Conservation (phyloP, 1,140 invertebrate species). For the Pogonomyrmex barbatus region DNA sequence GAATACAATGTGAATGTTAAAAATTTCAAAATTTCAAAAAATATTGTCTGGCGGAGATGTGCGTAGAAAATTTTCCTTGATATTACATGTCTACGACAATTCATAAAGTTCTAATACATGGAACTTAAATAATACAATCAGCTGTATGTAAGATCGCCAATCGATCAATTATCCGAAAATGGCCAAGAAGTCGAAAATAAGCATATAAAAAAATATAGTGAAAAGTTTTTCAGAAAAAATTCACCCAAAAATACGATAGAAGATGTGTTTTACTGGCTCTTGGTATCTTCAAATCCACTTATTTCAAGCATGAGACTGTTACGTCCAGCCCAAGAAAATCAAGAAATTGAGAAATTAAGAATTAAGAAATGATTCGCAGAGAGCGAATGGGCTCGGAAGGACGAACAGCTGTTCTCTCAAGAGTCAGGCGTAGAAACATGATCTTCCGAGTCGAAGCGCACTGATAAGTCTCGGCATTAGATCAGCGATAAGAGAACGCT, state of each 20-base stretch:
- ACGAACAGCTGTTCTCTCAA: too few species aligned
- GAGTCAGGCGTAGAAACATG: too few species aligned
- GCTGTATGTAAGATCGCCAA: slow-evolving; percentile 11
- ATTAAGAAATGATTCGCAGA: too few species aligned
- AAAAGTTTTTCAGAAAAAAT: not conserved
- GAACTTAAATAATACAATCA: slow-evolving; percentile 13
- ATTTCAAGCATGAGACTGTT: too few species aligned
- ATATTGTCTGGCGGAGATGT: slow-evolving; percentile 1
- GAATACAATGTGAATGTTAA: slow-evolving; percentile 2
- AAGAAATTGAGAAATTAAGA: too few species aligned
- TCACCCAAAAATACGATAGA: not conserved
- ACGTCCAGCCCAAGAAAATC: too few species aligned
- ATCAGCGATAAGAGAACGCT: too few species aligned
- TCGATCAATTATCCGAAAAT: slow-evolving; percentile 10
- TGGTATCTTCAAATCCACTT: slow-evolving; percentile 5
- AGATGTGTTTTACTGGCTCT: slow-evolving; percentile 10
- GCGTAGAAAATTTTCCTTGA: slow-evolving; percentile 6
- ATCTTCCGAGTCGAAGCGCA: too few species aligned
- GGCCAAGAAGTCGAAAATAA: slow-evolving; percentile 27
- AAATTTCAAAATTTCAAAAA: slow-evolving; percentile 5
- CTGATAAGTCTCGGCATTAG: too few species aligned
- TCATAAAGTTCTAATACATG: slow-evolving; percentile 39
- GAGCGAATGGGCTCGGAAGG: too few species aligned
- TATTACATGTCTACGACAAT: slow-evolving; percentile 42
- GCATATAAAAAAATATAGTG: slow-evolving; percentile 5